phyloP scores from a whole-genome alignment of 2,797 vertebrate species.

The Anolis apletophallus region DNA sequence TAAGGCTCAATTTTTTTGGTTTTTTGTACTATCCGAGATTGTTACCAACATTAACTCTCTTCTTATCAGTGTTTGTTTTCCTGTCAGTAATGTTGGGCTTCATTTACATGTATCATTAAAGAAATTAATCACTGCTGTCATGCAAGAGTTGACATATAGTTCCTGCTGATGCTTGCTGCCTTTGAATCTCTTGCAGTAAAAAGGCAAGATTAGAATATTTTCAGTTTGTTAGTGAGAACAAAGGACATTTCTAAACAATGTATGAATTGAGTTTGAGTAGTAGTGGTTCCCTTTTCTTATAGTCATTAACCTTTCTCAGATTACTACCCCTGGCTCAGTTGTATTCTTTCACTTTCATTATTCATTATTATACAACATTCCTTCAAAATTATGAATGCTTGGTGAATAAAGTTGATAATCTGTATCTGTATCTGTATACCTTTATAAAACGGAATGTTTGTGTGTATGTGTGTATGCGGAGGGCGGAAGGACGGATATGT shows the following conservation, averaged over 20 bases:
- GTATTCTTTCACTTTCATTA: neutral
- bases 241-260: neutral
- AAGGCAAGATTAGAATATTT: constrained; percentile 9
- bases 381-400: neutral
- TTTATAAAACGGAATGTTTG: too few species aligned
- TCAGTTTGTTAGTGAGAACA: constrained; percentile 16
- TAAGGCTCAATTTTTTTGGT: constrained; percentile 4
- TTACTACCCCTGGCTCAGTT: neutral
- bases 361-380: neutral
- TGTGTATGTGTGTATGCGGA: too few species aligned
- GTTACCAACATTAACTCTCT: constrained; percentile 43
- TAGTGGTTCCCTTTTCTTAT: neutral
- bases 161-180: constrained; percentile 60
- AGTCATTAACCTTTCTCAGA: neutral
- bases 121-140: constrained; percentile 55
- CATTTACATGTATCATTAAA: constrained; percentile 65
- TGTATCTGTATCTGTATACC: too few species aligned
- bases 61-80: constrained; percentile 49
- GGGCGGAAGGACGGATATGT: too few species aligned
- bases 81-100: constrained; percentile 42
- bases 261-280: neutral
- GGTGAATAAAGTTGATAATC: neutral
- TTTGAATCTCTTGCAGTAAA: constrained; percentile 52
- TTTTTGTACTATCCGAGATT: constrained; percentile 27
- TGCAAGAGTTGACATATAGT: constrained; percentile 60